A percentile compares a stretch with the other conserved stretches of the same genome.
Evolutionary conservation across 2,797 vertebrate species (phyloP).

Genomic region (Cryptoblepharus egeriae): DNA sequence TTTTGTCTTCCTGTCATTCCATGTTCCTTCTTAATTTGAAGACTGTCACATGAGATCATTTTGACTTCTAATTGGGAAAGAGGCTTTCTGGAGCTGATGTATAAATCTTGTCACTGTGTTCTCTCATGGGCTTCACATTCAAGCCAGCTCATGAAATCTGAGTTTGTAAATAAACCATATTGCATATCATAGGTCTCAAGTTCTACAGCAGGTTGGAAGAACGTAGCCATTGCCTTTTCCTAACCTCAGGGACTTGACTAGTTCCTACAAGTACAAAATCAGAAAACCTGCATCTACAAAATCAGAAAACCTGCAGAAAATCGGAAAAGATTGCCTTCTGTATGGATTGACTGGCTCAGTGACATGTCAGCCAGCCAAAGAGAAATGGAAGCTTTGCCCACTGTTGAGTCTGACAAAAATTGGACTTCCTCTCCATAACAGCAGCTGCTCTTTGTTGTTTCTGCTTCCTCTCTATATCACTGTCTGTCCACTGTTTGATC

Average conservation of each 20-base stretch:
- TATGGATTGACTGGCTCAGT: neutral
- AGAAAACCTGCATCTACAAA: neutral
- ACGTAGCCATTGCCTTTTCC: too few relatives aligned
- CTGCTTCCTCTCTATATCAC: neutral
- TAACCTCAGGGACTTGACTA: neutral
- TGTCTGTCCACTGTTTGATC: too few relatives aligned
- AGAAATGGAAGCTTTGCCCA: neutral
- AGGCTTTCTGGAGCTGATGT: neutral
- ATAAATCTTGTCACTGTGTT: neutral
- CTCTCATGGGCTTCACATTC: neutral
- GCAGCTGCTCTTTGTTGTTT: neutral
- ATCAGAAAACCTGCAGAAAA: too few relatives aligned
- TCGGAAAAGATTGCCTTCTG: too few relatives aligned
- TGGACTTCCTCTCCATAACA: neutral
- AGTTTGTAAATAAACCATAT: too few relatives aligned
- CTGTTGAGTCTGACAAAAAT: neutral
- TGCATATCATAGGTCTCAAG: neutral
- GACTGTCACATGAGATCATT: neutral
- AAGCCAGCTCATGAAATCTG: neutral
- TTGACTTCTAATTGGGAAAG: neutral
- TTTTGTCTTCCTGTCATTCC: neutral
- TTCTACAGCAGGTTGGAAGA: neutral
- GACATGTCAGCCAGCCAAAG: neutral
- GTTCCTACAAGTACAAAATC: neutral
- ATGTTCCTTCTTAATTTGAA: conserved; percentile 8